These are phyloP conservation scores for Arctopsyche grandis DNA, from an alignment of 1,140 invertebrate species.

Conservation along the genomic window DNA sequence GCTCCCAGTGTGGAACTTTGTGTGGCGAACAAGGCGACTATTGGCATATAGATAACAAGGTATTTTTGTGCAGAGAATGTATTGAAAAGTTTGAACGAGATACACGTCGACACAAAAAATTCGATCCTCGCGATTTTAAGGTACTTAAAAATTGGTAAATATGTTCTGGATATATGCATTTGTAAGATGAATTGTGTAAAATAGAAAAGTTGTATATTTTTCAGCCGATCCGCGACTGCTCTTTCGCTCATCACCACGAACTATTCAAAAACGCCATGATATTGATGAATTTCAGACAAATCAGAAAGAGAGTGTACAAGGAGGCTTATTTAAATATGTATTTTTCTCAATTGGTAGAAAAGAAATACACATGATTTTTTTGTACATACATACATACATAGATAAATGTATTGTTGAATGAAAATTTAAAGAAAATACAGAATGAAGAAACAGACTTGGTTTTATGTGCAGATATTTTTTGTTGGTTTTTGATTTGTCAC, in stretches of 20 bases:
- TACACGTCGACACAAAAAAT: constrained; percentile 60
- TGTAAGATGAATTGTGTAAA: too few relatives aligned
- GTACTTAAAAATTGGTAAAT: constrained; percentile 54
- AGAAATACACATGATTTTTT: constrained; percentile 40
- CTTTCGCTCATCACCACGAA: constrained; percentile 65
- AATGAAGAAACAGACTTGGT: too few relatives aligned
- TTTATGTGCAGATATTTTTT: too few relatives aligned
- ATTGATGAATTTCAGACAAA: constrained; percentile 64
- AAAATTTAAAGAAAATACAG: too few relatives aligned
- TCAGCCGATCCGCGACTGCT: constrained; percentile 64
- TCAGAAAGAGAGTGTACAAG: constrained; percentile 63
- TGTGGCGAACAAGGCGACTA: constrained; percentile 65
- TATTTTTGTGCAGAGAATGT: constrained; percentile 64
- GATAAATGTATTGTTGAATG: too few relatives aligned
- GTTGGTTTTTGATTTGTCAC: too few relatives aligned
- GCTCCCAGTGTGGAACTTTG: constrained; percentile 60
- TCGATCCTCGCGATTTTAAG: constrained; percentile 63
- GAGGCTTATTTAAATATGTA: constrained; percentile 65
- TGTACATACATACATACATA: too few relatives aligned
- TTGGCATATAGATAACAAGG: constrained; percentile 64
- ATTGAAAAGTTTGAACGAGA: constrained; percentile 59
- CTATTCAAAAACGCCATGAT: constrained; percentile 64
- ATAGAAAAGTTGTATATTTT: constrained; percentile 49
- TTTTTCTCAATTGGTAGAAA: constrained; percentile 58
- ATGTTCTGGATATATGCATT: neutral